Evolutionary conservation across 2,113 vertebrate genomes (phyloP), one percentile per base, ranked within the genome.

Genomic region (Copsychus sechellarum): DNA sequence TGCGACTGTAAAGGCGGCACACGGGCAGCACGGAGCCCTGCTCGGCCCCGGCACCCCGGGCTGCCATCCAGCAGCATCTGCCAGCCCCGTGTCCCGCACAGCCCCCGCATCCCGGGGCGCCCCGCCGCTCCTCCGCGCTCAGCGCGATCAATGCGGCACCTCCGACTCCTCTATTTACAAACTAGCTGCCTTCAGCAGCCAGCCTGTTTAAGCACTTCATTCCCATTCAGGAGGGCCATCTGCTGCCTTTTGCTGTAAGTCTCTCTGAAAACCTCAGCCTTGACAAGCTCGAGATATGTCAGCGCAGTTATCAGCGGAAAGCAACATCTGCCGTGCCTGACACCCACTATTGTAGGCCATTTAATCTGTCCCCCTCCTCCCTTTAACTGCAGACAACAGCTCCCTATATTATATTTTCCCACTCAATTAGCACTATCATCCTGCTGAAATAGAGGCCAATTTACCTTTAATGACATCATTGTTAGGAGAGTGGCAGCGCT

Each of bases 341-440:
- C 99, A 98, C 98, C 99, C 98, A 98, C 99, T 97, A 99, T 99
- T 99, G 99, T 98, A 98, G 98, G 98, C 99, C 99, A 98, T 98
- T 99, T 99, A 99, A 99, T 98, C 99, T 98, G 98, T 98, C 98
- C 99, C 98, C 98, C 98, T 98, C 99, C 99, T 98, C 99, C 99
- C 98, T 98, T 98, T 98, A 98, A 98, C 98, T 94, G 98, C 98
- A 98, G 98, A 99, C 99, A 99, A 99, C 99, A 99, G 99, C 98
- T 98, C 98, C 99, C 98, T 98, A 98, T 99, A 99, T 99, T 99
- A 99, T 99, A 99, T 99, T 99, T 99, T 99, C 98, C 99, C 98
- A 99, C 99, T 99, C 99, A 99, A 99, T 99, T 99, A 99, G 99
- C 99, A 99, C 99, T 98, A 99, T 99, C 99, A 99, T 99, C 98